Evolutionary conservation across 2,888 invertebrate genomes (phyloP), one percentile per base, ranked within the genome.

Genomic region (Tachystola acroxantha): DNA sequence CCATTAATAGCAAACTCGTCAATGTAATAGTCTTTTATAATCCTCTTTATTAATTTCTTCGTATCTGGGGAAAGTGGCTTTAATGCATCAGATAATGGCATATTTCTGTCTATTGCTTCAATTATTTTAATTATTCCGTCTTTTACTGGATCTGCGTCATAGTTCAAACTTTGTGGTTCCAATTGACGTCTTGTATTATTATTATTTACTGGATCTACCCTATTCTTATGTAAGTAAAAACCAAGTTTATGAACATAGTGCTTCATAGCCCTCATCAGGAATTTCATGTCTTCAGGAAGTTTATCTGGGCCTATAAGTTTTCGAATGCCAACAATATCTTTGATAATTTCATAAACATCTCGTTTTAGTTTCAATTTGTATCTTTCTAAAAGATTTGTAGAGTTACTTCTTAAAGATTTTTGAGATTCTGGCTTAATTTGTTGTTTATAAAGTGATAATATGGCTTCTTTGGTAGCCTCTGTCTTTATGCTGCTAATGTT

Each of bases 311-410:
- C 43, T 13, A 54, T 47, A 5, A 55, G 20, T 42, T 54, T 64
- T 51, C 69, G 60, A 33, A 80, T 60, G 7, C 31, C 39, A 10
- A 53, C 39, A 9, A 77, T 46, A 40, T 76, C 73, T 48, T 32
- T 60, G 13, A 77, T 50, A 1, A 76, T 70, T 51, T 69, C 65
- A 14, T 63, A 61, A 16, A 80, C 62, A 39, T 80, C 75, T 14
- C 33, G 46, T 61, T 70, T 73, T n/a, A 80, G 42, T 51, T 74
- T 77, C 4, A 45, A 44, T 5, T 65, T 26, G n/a, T 64, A 56
- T 34, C 61, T 64, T 2, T 67, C 52, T 20, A 57, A 29, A 1
- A 37, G 27, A 6, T 6, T 16, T 35, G 48, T 44, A 2, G 40
- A 33, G 28, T 54, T 53, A 1, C 33, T 42, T 45, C 57, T 57